Evolutionary conservation across 2,113 vertebrate species (phyloP), one percentile per base, ranked within the genome.

Genomic region (Campylomormyrus tamandua): DNA sequence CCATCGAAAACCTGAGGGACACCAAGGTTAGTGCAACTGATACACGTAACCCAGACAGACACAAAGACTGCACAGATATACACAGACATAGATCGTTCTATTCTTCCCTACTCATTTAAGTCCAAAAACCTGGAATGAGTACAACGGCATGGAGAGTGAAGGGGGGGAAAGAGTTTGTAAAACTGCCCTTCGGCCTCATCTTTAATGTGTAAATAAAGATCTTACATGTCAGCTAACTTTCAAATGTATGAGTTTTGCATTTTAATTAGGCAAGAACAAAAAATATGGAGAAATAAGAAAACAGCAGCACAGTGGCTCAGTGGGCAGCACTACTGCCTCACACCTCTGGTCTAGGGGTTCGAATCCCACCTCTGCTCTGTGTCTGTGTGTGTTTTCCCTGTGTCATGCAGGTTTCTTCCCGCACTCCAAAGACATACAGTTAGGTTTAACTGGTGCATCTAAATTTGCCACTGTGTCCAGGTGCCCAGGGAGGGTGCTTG

Each of bases 1-100:
- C 97, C 97, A 31, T 98, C 97, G 45, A 97, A 99, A 1, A 99
- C 94, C 98, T 99, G 95, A 87, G 5, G 89, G 24, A 90, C 35
- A 90, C 6, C 89, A 42, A 88, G 1, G 80, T 87, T 49, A 56
- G 35, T 39, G 39, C n/a, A 80, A 52, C 52, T 5, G 39, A 48
- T 42, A 56, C 42, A 85, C 35, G 10, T 83, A 45, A 24, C 58
- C 6, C 58, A 83, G 39, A 53, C 48, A 56, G 53, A 49, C 50
- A 49, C 10, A 31, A 39, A 77, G 70, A 31, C 70, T 66, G 58
- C 13, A 39, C 27, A 31, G 70, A 77, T 77, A 39, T 17, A 77
- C 70, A 77, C 70, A 77, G 1, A 74, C 66, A 35, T 15, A 15
- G 27, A 39, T 39, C 13, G 13, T 77, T 77, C 4, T 77, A 77